A percentile compares a stretch with the other conserved stretches of the same genome.
Evolutionary conservation across 2,797 vertebrate species (phyloP).

Genomic region (Octomys mimax): DNA sequence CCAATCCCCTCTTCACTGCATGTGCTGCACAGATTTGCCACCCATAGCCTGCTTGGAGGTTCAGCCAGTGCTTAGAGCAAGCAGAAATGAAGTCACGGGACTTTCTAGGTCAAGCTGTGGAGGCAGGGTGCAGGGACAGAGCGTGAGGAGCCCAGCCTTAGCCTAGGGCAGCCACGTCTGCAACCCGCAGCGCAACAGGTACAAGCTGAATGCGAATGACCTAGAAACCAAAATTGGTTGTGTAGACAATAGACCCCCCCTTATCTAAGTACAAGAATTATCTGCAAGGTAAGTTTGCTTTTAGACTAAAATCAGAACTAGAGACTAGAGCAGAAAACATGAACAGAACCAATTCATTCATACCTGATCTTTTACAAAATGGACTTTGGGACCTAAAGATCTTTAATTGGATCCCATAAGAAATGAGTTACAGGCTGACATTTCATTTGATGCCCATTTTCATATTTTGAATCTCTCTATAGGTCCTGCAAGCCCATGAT

Average conservation of each 20-base stretch:
- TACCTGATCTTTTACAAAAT: neutral
- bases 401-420: neutral
- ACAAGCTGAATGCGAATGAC: neutral
- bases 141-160: neutral
- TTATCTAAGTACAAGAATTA: neutral
- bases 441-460: neutral
- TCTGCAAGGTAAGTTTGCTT: conserved; percentile 1
- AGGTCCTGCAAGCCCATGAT: conserved; percentile 98
- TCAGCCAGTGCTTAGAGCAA: neutral
- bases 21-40: neutral
- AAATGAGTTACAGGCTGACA: neutral
- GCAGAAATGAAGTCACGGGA: neutral
- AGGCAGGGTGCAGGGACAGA: neutral
- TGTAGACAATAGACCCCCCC: neutral
- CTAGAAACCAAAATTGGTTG: neutral
- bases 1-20: neutral
- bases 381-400: neutral
- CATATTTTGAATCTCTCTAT: conserved; percentile 66
- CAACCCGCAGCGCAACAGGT: neutral
- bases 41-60: neutral
- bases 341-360: neutral
- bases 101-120: neutral
- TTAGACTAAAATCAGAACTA: neutral
- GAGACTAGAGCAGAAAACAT: neutral
- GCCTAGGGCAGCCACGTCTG: neutral